These are phyloP conservation scores for Catalaphyllia jardinei DNA, from an alignment of 64 coral and sea anemone genomes.

Conservation along the genomic window DNA sequence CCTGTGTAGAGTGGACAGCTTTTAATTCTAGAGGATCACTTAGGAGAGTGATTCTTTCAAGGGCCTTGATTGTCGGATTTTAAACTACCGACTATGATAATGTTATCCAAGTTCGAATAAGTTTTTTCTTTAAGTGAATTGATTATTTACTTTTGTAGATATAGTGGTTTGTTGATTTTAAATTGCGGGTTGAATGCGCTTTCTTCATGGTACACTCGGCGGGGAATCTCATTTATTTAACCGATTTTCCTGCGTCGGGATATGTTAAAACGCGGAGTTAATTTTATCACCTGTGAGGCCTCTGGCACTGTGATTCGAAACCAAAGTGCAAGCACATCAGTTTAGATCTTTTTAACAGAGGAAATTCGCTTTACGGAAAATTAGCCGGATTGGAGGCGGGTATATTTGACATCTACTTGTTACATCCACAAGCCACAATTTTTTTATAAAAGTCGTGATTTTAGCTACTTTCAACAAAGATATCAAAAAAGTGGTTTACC, in stretches of 20 bases:
- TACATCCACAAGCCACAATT: slow-evolving; percentile 6
- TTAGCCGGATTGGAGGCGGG: slow-evolving; percentile 28
- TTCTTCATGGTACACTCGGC: slow-evolving; percentile 18
- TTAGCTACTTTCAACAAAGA: slow-evolving; percentile 52
- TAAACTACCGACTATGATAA: background rate
- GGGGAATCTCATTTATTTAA: background rate
- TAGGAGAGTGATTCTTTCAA: slow-evolving; percentile 27
- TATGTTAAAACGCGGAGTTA: slow-evolving; percentile 10
- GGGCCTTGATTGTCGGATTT: slow-evolving; percentile 31
- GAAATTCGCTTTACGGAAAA: background rate
- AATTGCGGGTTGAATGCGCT: slow-evolving; percentile 14
- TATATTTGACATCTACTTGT: slow-evolving; percentile 33
- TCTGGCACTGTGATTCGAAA: background rate
- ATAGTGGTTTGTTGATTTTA: slow-evolving; percentile 28
- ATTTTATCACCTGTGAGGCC: background rate
- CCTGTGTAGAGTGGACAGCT: background rate
- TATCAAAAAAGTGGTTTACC: slow-evolving; percentile 51
- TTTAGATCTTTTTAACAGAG: slow-evolving; percentile 1
- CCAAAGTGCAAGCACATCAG: slow-evolving; percentile 12
- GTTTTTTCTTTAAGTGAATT: slow-evolving; percentile 10
- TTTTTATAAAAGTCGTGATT: slow-evolving; percentile 65
- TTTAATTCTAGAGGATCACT: slow-evolving; percentile 7
- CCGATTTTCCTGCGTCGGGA: background rate
- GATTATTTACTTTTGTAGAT: slow-evolving; percentile 11
- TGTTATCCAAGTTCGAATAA: slow-evolving; percentile 2